Percentiles rank a stretch among this genome's conserved stretches.
Evolutionary conservation across 2,113 vertebrate species (phyloP).

Genomic region (Cheirogaleus medius): DNA sequence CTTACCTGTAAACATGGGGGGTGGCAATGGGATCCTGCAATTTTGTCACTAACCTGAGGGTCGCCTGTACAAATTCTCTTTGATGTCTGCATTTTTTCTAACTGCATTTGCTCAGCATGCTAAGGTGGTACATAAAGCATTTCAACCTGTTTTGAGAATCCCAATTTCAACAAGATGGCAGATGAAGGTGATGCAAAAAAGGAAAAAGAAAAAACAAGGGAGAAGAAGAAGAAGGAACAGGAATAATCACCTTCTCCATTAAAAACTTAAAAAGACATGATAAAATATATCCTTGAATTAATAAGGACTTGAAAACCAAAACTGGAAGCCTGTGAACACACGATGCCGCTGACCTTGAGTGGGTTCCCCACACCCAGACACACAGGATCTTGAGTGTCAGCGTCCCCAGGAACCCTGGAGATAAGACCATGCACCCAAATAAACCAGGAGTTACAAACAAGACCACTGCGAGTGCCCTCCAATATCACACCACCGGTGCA

Average conservation of each 20-base stretch:
- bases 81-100: neutral
- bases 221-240: too few relatives aligned
- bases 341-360: rapidly evolving
- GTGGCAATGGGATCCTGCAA: rapidly evolving
- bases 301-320: neutral
- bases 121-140: neutral
- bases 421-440: neutral
- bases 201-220: neutral
- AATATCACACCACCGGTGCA: neutral
- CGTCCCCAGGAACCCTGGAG: neutral
- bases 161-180: neutral
- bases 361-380: neutral
- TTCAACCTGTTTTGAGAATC: neutral
- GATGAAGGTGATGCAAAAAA: neutral
- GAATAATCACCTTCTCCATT: neutral
- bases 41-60: neutral
- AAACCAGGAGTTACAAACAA: neutral
- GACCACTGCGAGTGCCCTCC: neutral
- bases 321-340: neutral
- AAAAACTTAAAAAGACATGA: neutral
- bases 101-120: neutral
- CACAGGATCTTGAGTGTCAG: neutral
- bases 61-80: neutral
- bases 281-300: neutral
- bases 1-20: neutral